Evolutionary conservation across 1,140 invertebrate species (phyloP).

Genomic region (Orius laevigatus): DNA sequence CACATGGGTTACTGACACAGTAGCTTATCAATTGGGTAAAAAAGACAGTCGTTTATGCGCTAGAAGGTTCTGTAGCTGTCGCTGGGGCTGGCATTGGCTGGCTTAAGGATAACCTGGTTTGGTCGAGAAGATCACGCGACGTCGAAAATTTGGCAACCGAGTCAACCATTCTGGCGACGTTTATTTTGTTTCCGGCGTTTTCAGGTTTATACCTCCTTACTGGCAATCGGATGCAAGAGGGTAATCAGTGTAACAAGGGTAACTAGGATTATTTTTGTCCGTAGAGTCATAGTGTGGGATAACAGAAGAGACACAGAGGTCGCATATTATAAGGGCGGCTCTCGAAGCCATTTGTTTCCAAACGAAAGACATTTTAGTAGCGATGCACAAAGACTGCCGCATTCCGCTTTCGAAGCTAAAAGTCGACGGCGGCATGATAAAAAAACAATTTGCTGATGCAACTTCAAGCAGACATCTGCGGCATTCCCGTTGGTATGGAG

Average conservation of each 20-base stretch:
- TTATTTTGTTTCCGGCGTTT: conserved; percentile 89
- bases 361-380: conserved; percentile 54
- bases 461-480: conserved; percentile 82
- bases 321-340: conserved; percentile 69
- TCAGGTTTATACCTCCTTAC: conserved; percentile 85
- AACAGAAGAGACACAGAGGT: conserved; percentile 52
- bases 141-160: conserved; percentile 41
- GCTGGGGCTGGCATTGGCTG: conserved; percentile 60
- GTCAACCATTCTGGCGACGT: conserved; percentile 56
- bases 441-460: conserved; percentile 76
- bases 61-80: conserved; percentile 87
- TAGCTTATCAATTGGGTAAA: conserved; percentile 79
- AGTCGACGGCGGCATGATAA: conserved; percentile 79
- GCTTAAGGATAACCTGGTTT: conserved; percentile 44
- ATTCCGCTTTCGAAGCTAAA: conserved; percentile 43
- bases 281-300: conserved; percentile 63
- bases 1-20: conserved; percentile 83
- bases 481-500: conserved; percentile 50
- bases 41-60: conserved; percentile 63
- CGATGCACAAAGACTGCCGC: conserved; percentile 59
- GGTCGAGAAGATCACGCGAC: conserved; percentile 33
- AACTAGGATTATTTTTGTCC: conserved; percentile 3
- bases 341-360: conserved; percentile 83
- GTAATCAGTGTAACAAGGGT: conserved; percentile 28
- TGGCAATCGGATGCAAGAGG: conserved; percentile 85